Base-by-base conservation (phyloP, 2,113 vertebrate genomes). In the Malurus elegans region DNA sequence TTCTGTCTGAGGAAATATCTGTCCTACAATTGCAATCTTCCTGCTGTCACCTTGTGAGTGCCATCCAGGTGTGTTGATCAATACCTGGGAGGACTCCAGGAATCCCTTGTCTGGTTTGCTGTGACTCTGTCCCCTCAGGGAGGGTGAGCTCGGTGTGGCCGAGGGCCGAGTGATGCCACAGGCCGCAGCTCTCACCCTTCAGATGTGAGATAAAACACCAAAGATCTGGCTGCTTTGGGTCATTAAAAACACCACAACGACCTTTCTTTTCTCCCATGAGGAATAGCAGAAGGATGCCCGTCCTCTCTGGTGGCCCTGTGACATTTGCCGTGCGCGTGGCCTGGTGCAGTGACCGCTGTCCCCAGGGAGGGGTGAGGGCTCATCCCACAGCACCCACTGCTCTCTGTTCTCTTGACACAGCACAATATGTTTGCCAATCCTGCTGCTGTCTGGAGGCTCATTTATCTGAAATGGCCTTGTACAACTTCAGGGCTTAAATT, bases 381-480 rank as follows among this genome's bases (percentile, higher is more conserved):
- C 3, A 1, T 65, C 70, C 73, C 8, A 0, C 1, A 7, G 48
- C 40, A 7, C 1, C 0, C 56, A 67, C 64, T 85, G 65, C 66
- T 5, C 0, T 32, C 61, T 69, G 66, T 44, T 74, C 66, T 79
- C 74, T 66, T 85, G 74, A 58, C 78, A 51, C 2, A 2, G 29
- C 1, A 4, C 36, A 14, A 51, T 62, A 24, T 57, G 17, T 83
- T 80, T 86, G 64, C 75, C 47, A 90, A 0, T 31, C 38, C 60
- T 62, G 20, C 29, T 58, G 2, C 3, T 64, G 8, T 51, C 75
- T 53, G 44, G 56, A 36, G 67, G 32, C 51, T 86, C 44, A 29
- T 92, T 94, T 84, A 53, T 92, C 72, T 78, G 75, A 96, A 88
- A 71, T 17, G 40, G 47, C 56, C 92, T 75, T 31, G 60, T 91